These are phyloP conservation scores for Abrostola triplasia DNA, from an alignment of 2,888 invertebrate species.

Conservation along the genomic window DNA sequence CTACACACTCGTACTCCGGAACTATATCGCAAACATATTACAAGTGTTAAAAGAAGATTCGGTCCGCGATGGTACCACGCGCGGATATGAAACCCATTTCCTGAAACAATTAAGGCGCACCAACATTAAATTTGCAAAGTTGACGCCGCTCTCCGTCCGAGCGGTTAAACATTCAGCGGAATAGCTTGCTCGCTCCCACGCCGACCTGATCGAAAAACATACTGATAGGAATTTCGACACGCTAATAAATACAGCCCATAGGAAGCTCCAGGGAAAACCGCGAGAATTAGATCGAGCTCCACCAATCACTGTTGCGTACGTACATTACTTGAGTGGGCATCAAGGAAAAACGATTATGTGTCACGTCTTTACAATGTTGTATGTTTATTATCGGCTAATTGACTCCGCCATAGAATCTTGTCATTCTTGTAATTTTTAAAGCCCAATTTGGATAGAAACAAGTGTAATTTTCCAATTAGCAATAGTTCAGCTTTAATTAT, in stretches of 20 bases:
- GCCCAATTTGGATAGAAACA: conserved; percentile 49
- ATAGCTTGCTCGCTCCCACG: conserved; percentile 36
- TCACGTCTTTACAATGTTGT: conserved; percentile 22
- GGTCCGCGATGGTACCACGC: conserved; percentile 15
- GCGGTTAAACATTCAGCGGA: conserved; percentile 59
- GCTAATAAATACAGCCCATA: conserved; percentile 21
- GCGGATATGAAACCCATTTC: conserved; percentile 60
- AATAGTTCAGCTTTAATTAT: conserved; percentile 46
- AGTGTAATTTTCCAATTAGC: conserved; percentile 53
- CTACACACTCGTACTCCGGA: conserved; percentile 27
- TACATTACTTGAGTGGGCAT: conserved; percentile 23
- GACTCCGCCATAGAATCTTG: conserved; percentile 37
- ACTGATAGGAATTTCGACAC: conserved; percentile 18
- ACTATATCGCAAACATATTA: conserved; percentile 17
- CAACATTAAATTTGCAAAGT: conserved; percentile 66
- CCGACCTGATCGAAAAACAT: conserved; percentile 39
- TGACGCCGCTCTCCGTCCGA: conserved; percentile 54
- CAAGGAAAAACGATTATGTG: conserved; percentile 28
- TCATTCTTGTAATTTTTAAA: conserved; percentile 42
- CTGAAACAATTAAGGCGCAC: conserved; percentile 66
- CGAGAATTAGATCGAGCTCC: conserved; percentile 26
- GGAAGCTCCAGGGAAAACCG: conserved; percentile 17
- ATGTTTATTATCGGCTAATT: conserved; percentile 47
- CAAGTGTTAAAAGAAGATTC: conserved; percentile 32
- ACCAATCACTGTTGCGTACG: conserved; percentile 27